Evolutionary conservation across 2,888 invertebrate species (phyloP), one percentile per base, ranked within the genome.

Genomic region (Amiota mariae): DNA sequence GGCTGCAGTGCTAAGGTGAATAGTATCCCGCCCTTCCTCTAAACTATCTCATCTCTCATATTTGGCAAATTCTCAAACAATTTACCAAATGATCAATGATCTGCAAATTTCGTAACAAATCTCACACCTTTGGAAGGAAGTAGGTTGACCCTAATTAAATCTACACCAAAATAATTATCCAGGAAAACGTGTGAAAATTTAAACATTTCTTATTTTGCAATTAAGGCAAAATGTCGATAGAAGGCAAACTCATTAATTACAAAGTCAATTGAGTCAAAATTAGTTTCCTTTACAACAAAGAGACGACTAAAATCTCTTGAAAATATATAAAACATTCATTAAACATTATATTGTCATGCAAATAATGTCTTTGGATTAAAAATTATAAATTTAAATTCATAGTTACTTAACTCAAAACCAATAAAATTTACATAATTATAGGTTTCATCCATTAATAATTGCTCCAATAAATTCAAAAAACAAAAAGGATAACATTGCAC

Each of bases 131-230:
- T 56, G 66, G 72, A 86, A 85, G n/a, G 12, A n/a, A n/a, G 15
- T 59, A 20, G 59, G 36, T 76, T 70, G 15, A 46, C 24, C 47
- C 13, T 72, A 80, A 79, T 82, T 82, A 66, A 24, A 85, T 75
- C 77, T 85, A 57, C 84, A 76, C 71, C 81, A 78, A 9, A 63
- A 18, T 13, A 64, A 66, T 15, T 15, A 13, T 1, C 8, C 10
- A 8, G 8, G 54, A 54, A 11, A 78, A 86, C 79, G 86, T 83
- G 83, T 83, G 86, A 83, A 85, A 83, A 82, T 71, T 70, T 49
- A 76, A 76, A 72, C 75, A 75, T 71, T 68, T 24, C 24, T 70
- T 67, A 79, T 80, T 86, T 79, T 82, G 64, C 54, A 12, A 36
- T 36, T 36, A 36, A 36, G 36, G 36, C 2, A 13, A 73, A 47